A percentile compares a stretch with the other conserved stretches of the same genome.
These are phyloP conservation scores for Oikopleura albicans DNA, from an alignment of 23 tunicate species.

Conservation along the genomic window DNA sequence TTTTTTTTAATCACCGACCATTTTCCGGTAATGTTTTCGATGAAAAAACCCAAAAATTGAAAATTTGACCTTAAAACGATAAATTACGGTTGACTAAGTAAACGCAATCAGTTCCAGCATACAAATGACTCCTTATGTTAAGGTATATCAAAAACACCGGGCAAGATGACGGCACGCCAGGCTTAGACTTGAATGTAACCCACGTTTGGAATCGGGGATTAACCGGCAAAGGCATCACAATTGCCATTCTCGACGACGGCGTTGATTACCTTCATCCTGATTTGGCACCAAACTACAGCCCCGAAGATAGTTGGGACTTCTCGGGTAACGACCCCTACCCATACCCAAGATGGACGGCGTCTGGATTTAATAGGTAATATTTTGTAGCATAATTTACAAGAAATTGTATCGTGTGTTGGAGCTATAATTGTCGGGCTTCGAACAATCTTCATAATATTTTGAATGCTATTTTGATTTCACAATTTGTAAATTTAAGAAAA, in stretches of 20 bases:
- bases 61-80: too few relatives aligned
- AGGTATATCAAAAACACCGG: slow-evolving; percentile 53
- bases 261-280: slow-evolving; percentile 85
- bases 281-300: slow-evolving; percentile 54
- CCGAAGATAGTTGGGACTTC: slow-evolving; percentile 79
- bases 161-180: slow-evolving; percentile 89
- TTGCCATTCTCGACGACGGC: slow-evolving; percentile 96
- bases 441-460: too few relatives aligned
- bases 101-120: too few relatives aligned
- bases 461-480: not conserved
- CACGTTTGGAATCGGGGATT: slow-evolving; percentile 83
- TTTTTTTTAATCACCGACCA: too few relatives aligned
- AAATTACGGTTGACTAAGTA: too few relatives aligned
- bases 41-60: too few relatives aligned
- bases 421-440: too few relatives aligned
- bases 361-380: slow-evolving; percentile 96
- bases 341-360: slow-evolving; percentile 63
- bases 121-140: too few relatives aligned
- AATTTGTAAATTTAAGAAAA: too few relatives aligned
- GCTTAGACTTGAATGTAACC: slow-evolving; percentile 68
- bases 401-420: too few relatives aligned
- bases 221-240: slow-evolving; percentile 86
- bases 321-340: slow-evolving; percentile 88
- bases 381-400: not conserved
- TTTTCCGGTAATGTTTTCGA: too few relatives aligned